phyloP scores from a whole-genome alignment of 2,888 invertebrate genomes.

The Adineta ricciae region DNA sequence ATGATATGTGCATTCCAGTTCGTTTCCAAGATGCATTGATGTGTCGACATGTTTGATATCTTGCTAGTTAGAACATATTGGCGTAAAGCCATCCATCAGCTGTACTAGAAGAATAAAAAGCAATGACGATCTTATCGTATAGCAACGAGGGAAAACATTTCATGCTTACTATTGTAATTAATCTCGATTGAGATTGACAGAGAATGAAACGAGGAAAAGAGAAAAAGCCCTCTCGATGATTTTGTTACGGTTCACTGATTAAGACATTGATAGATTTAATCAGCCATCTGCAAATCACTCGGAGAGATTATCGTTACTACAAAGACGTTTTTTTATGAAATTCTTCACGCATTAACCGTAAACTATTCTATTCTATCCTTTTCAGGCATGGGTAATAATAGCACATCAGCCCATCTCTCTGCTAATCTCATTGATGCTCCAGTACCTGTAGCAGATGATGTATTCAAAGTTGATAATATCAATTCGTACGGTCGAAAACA shows the following conservation, averaged over 20 bases:
- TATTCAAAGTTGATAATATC: slow-evolving; percentile 16
- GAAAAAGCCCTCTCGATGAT: not conserved
- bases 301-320: not conserved
- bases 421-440: not conserved
- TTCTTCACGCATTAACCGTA: not conserved
- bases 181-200: not conserved
- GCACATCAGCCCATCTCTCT: not conserved
- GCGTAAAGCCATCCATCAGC: not conserved
- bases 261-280: not conserved
- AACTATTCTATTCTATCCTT: not conserved
- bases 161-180: not conserved
- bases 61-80: not conserved
- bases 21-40: not conserved
- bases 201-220: not conserved
- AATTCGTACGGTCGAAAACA: slow-evolving; percentile 10
- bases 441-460: not conserved
- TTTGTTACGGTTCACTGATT: not conserved
- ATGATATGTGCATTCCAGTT: not conserved
- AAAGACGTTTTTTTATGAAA: not conserved
- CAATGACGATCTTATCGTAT: not conserved
- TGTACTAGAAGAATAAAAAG: not conserved
- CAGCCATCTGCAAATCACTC: not conserved
- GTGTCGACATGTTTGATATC: not conserved
- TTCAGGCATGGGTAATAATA: slow-evolving; percentile 7
- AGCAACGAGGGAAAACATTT: not conserved